Evolutionary conservation across 2,888 invertebrate genomes (phyloP).

Genomic region (Pseudanteris insignis): DNA sequence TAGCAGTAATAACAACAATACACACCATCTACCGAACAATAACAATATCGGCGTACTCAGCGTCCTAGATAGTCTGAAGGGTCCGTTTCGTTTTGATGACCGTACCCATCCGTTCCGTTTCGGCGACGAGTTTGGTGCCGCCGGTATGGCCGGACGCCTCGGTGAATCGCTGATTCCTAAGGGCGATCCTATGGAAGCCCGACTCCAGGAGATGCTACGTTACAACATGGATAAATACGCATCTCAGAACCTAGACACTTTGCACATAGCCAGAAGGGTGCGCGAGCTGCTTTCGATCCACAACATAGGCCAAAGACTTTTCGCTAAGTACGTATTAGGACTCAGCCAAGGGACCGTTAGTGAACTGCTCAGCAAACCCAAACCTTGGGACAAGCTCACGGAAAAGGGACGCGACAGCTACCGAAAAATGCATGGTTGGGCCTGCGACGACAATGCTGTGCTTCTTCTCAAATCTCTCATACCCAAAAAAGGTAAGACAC

Average conservation of each 20-base stretch:
- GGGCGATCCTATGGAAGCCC: conserved; percentile 92
- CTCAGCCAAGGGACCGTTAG: conserved; percentile 97
- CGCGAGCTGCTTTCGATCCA: conserved; percentile 94
- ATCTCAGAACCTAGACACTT: conserved; percentile 92
- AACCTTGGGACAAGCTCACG: conserved; percentile 99
- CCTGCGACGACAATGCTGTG: conserved; percentile 96
- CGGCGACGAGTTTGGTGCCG: conserved; percentile 84
- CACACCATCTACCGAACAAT: conserved; percentile 67
- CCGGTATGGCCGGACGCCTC: conserved; percentile 83
- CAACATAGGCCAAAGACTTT: conserved; percentile 97
- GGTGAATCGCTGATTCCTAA: conserved; percentile 93
- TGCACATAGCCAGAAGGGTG: conserved; percentile 91
- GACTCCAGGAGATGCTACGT: conserved; percentile 90
- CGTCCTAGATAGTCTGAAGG: conserved; percentile 70
- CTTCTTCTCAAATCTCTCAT: conserved; percentile 97
- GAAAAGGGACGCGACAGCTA: conserved; percentile 99
- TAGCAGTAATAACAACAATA: conserved; percentile 68
- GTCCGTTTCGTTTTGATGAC: conserved; percentile 84
- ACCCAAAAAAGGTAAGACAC: conserved; percentile 91
- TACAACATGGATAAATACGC: conserved; percentile 97
- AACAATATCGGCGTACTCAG: conserved; percentile 64
- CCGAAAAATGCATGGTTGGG: conserved; percentile 99
- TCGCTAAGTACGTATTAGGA: conserved; percentile 98
- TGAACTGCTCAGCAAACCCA: conserved; percentile 97
- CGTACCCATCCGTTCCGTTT: conserved; percentile 83